These are phyloP conservation scores for Balanococcus diminutus DNA, from an alignment of 2,888 invertebrate species.

Conservation along the genomic window DNA sequence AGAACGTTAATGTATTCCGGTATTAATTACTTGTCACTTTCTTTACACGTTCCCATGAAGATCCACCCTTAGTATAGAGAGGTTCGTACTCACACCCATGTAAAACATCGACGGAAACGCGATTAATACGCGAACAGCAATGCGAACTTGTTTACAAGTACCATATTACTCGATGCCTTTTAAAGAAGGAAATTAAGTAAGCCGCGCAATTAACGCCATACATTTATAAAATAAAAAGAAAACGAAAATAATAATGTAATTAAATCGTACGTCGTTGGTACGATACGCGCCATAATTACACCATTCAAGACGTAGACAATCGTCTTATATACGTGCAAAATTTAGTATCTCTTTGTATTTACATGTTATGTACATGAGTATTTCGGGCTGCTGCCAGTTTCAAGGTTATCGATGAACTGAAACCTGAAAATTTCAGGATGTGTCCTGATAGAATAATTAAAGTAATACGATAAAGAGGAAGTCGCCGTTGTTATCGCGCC, in stretches of 20 bases:
- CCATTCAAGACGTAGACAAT: neutral
- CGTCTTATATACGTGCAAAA: neutral
- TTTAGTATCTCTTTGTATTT: slow-evolving; percentile 2
- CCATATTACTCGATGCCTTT: neutral
- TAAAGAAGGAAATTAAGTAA: slow-evolving; percentile 12
- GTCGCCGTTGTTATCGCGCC: neutral
- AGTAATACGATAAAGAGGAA: slow-evolving; percentile 1
- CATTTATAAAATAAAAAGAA: neutral
- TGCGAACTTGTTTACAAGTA: slow-evolving; percentile 12
- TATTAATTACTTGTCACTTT: slow-evolving; percentile 34
- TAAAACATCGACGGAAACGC: slow-evolving; percentile 25
- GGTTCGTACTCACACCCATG: neutral
- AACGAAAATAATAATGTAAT: neutral
- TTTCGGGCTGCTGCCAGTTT: too few relatives aligned
- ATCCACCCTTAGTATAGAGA: slow-evolving; percentile 14
- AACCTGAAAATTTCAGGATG: slow-evolving; percentile 35
- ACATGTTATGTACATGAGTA: neutral
- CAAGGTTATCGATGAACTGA: slow-evolving; percentile 15
- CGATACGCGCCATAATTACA: neutral
- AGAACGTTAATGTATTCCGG: neutral
- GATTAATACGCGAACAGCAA: neutral
- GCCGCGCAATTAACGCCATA: neutral
- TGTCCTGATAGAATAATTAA: neutral
- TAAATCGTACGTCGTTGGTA: neutral
- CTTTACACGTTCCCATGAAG: neutral